These are phyloP conservation scores for Linnaemya vulpina DNA, from an alignment of 2,888 invertebrate species.

Conservation along the genomic window DNA sequence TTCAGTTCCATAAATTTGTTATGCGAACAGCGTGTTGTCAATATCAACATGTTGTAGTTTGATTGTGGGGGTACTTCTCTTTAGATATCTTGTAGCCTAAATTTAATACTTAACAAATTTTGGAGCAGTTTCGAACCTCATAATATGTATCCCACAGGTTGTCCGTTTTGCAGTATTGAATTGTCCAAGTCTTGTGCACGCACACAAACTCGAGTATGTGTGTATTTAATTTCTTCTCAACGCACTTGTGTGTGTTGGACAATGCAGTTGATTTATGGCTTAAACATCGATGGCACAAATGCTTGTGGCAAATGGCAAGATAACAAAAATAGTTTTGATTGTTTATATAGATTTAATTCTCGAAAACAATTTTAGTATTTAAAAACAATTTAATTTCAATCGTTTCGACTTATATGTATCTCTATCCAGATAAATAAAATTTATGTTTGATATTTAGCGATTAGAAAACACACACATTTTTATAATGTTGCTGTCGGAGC, in stretches of 20 bases:
- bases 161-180: too few relatives aligned
- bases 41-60: too few relatives aligned
- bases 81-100: too few relatives aligned
- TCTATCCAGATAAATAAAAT: conserved; percentile 45
- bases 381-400: conserved; percentile 31
- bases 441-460: conserved; percentile 51
- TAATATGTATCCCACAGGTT: too few relatives aligned
- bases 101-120: too few relatives aligned
- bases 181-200: too few relatives aligned
- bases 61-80: too few relatives aligned
- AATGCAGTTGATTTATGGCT: conserved; percentile 63
- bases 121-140: too few relatives aligned
- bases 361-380: conserved; percentile 24
- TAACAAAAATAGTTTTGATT: conserved; percentile 13
- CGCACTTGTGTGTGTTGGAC: conserved; percentile 50
- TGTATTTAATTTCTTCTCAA: background rate
- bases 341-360: conserved; percentile 7
- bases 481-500: background rate
- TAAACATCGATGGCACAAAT: conserved; percentile 40
- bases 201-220: background rate
- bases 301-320: conserved; percentile 57
- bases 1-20: too few relatives aligned
- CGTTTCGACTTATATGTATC: background rate
- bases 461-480: background rate
- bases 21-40: too few relatives aligned